Evolutionary conservation across 1,140 invertebrate species (phyloP).

Genomic region (Xylocopa sonorina): DNA sequence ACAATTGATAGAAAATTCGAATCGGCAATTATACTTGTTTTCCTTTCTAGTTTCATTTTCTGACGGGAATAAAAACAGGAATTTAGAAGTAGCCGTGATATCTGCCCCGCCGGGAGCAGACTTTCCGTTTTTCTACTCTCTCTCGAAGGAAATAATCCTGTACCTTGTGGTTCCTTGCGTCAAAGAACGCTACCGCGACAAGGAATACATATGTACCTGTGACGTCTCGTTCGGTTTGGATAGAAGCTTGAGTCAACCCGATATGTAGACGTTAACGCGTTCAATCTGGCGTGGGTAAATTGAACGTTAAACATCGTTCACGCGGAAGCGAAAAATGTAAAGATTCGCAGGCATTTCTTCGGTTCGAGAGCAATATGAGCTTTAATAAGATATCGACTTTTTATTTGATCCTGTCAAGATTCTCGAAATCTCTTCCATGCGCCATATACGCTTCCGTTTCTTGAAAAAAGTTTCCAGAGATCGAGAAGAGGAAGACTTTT

Average conservation of each 20-base stretch:
- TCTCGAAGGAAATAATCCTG: constrained; percentile 13
- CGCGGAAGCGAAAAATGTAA: not conserved
- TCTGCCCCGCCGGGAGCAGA: not conserved
- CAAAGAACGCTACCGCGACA: not conserved
- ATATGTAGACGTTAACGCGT: not conserved
- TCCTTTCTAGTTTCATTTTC: not conserved
- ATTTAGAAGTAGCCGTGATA: too few species aligned
- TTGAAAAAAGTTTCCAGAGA: too few species aligned
- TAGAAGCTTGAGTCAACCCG: not conserved
- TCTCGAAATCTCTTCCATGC: too few species aligned
- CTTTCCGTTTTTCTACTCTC: not conserved
- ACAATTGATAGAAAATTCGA: constrained; percentile 67
- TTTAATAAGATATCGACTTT: not conserved
- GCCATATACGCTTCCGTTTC: too few species aligned
- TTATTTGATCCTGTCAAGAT: too few species aligned
- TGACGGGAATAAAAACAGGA: constrained; percentile 5
- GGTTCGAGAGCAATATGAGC: not conserved
- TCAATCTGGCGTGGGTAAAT: constrained; percentile 15
- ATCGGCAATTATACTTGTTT: constrained; percentile 20
- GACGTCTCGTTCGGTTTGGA: not conserved
- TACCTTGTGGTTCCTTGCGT: constrained; percentile 7
- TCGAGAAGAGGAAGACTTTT: not conserved
- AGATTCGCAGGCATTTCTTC: not conserved
- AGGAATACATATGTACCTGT: not conserved
- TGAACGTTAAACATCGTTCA: not conserved